Evolutionary conservation across 1,140 invertebrate genomes (phyloP).

Genomic region (Danaus plexippus): DNA sequence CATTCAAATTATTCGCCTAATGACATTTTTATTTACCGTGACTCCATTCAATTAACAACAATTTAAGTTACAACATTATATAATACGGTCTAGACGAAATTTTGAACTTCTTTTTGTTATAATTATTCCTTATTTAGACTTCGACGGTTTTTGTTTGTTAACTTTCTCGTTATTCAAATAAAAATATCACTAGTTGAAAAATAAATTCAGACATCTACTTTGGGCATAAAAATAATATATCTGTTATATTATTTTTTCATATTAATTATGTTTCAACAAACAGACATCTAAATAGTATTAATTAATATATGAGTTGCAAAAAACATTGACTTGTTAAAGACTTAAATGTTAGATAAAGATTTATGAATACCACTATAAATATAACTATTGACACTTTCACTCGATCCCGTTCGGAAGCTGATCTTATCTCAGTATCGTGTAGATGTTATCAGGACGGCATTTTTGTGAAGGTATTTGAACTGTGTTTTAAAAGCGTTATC

Average conservation of each 20-base stretch:
- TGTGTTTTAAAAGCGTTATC: too few species aligned
- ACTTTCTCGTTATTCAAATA: too few species aligned
- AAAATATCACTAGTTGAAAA: too few species aligned
- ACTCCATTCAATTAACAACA: constrained; percentile 15
- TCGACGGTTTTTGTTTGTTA: too few species aligned
- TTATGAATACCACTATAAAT: constrained; percentile 1
- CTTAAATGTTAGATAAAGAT: background rate
- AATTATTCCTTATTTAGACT: background rate
- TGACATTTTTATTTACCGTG: constrained; percentile 18
- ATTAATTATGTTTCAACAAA: too few species aligned
- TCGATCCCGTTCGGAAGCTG: constrained; percentile 7
- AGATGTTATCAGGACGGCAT: constrained; percentile 9
- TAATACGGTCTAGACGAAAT: constrained; percentile 12
- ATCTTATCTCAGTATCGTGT: constrained; percentile 10
- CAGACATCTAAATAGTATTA: too few species aligned
- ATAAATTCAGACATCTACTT: too few species aligned
- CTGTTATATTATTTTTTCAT: too few species aligned
- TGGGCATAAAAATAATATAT: too few species aligned
- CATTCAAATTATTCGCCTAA: constrained; percentile 11
- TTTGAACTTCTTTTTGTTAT: constrained; percentile 11
- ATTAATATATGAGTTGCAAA: too few species aligned
- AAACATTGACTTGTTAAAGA: too few species aligned
- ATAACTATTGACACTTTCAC: constrained; percentile 11
- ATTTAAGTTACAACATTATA: constrained; percentile 4
- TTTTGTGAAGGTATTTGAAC: constrained; percentile 6